These are phyloP conservation scores for Ceratina japonica DNA, from an alignment of 1,140 invertebrate species.

Conservation along the genomic window DNA sequence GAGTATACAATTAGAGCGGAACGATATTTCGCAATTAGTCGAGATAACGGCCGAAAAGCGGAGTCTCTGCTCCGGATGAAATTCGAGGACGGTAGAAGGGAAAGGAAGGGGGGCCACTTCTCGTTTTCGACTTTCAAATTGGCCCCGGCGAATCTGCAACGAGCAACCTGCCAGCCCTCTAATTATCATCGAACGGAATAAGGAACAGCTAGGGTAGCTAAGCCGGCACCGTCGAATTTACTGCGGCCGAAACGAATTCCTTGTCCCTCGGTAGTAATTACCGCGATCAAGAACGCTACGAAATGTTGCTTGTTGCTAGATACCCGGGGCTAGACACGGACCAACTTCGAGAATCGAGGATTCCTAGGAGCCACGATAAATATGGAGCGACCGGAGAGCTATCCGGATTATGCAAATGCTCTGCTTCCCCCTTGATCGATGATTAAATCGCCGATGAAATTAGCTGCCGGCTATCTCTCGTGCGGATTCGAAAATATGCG, in stretches of 20 bases:
- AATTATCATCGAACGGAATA: conserved; percentile 37
- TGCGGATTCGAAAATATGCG: conserved; percentile 13
- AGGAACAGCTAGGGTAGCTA: conserved; percentile 2
- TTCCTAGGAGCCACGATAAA: background rate
- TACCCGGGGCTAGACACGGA: background rate
- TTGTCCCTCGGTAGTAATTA: conserved; percentile 22
- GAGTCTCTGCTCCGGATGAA: background rate
- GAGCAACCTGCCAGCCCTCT: background rate
- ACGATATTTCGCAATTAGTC: conserved; percentile 24
- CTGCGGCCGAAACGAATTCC: conserved; percentile 19
- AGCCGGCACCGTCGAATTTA: conserved; percentile 19
- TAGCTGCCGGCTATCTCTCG: background rate
- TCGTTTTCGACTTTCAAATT: conserved; percentile 35
- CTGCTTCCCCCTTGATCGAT: conserved; percentile 12
- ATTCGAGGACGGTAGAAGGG: background rate
- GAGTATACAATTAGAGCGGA: conserved; percentile 12
- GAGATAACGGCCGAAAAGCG: no score
- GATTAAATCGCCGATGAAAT: conserved; percentile 29
- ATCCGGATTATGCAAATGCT: conserved; percentile 23
- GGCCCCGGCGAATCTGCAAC: conserved; percentile 7
- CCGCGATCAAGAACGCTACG: conserved; percentile 3
- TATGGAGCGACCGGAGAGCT: background rate
- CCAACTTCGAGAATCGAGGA: background rate
- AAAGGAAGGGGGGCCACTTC: background rate
- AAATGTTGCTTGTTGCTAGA: background rate